phyloP scores from a whole-genome alignment of 2,797 vertebrate species.

The Psittacula derbiana region DNA sequence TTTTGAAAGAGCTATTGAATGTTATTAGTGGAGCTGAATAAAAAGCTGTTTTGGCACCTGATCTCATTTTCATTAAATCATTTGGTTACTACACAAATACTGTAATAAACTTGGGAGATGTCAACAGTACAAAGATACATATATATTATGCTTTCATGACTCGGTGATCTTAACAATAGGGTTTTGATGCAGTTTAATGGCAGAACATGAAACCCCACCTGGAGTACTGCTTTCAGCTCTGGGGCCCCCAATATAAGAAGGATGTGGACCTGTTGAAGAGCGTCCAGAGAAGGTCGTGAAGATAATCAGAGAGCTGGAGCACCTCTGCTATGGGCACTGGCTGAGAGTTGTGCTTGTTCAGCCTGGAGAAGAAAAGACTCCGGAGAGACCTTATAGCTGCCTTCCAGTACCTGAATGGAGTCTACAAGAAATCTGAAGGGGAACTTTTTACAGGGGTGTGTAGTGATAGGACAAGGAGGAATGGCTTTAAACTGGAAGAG shows the following conservation, averaged over 20 bases:
- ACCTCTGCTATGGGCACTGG: background rate
- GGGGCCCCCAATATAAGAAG: background rate
- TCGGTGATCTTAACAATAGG: background rate
- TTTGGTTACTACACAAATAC: background rate
- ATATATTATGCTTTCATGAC: background rate
- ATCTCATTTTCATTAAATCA: background rate
- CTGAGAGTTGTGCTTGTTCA: background rate
- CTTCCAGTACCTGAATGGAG: background rate
- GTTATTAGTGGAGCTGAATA: background rate
- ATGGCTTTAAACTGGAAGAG: background rate
- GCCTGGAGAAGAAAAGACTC: background rate
- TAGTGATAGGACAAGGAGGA: background rate
- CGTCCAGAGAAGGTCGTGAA: background rate
- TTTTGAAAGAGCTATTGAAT: background rate
- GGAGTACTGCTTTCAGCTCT: background rate
- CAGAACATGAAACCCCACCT: background rate
- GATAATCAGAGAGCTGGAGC: background rate
- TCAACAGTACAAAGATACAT: background rate
- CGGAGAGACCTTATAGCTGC: background rate
- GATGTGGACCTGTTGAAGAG: background rate
- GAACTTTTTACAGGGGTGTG: background rate
- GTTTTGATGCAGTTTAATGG: background rate
- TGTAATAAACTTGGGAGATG: background rate
- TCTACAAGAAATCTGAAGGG: background rate
- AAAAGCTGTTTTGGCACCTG: background rate